phyloP scores from a whole-genome alignment of 2,113 vertebrate species.

The Corythaixoides concolor region DNA sequence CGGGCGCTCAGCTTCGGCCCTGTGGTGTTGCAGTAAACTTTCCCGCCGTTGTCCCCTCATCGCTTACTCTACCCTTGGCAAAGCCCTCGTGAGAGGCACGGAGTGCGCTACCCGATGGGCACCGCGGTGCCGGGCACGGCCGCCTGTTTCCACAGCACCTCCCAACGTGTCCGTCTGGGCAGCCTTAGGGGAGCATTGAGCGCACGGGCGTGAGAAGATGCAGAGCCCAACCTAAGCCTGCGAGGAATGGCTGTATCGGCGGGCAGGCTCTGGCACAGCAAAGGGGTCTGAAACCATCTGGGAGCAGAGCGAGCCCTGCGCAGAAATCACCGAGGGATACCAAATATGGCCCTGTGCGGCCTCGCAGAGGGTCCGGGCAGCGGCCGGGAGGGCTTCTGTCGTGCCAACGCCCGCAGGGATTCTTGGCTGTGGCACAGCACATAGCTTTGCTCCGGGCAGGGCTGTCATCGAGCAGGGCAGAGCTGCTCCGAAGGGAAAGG shows the following conservation, averaged over 20 bases:
- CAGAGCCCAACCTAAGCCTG: rapidly evolving
- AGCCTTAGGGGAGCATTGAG: not conserved
- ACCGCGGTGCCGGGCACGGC: not conserved
- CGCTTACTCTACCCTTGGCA: rapidly evolving
- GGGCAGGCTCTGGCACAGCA: not conserved
- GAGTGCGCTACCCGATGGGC: rapidly evolving
- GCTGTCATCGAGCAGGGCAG: not conserved
- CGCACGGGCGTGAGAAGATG: rapidly evolving
- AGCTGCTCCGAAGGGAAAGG: not conserved
- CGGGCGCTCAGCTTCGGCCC: not conserved
- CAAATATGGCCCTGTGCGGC: not conserved
- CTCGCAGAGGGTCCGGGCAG: not conserved
- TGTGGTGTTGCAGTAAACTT: not conserved
- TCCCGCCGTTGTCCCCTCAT: not conserved
- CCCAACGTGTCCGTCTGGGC: rapidly evolving
- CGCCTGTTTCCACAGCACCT: rapidly evolving
- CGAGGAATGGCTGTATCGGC: rapidly evolving
- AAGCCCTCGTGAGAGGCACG: no score
- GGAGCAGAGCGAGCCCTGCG: not conserved
- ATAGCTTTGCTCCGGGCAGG: not conserved
- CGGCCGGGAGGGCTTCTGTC: not conserved
- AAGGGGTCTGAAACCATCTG: not conserved
- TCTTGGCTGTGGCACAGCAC: not conserved
- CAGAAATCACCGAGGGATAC: not conserved
- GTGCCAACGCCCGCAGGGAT: not conserved